Base-by-base conservation (phyloP, 2,888 invertebrate species). In the Tipula unca region DNA sequence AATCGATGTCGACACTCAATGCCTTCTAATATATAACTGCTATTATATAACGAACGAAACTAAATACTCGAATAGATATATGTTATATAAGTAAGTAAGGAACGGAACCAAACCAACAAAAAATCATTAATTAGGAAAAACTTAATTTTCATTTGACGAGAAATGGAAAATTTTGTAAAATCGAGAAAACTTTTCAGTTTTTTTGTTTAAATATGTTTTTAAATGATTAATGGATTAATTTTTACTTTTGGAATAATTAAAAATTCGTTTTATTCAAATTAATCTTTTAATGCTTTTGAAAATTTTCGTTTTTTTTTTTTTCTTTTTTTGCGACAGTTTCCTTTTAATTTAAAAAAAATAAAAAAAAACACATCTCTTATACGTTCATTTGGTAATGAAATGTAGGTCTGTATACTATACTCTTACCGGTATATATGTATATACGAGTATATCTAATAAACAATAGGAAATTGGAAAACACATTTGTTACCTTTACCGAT, bases 131-230 rank as follows among this genome's bases (percentile, higher is more conserved):
- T 69, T 69, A 69, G 25, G 69, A 25, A 69, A 69, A 69, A 69
- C 69, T 69, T 69, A 69, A 69, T 69, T 69, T 69, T 69, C 69
- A 69, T 69, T 69, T 69, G 69, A 69, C 69, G 69, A 69, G 69
- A 69, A 69, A 10, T 69, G 69, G 2, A 69, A 69, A 69, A 10
- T 25, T 25, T 69, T 20, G 20, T 20, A 10, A 69, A 69, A 69
- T 69, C 25, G 69, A 69, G 69, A 69, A 69, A 69, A 69, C 25
- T 25, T 69, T 69, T 69, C 25, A 25, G n/a, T 69, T 69, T 48
- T 48, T 17, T 54, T 54, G 4, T 32, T 32, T 6, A 6, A 48
- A 17, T 48, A 48, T 48, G 48, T 48, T 48, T 69, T 69, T 25
- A 69, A 69, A 25, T 69, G 69, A 69, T 69, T 69, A 69, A 69